phyloP scores from a whole-genome alignment of 2,113 vertebrate genomes.

The Pavo muticus region DNA sequence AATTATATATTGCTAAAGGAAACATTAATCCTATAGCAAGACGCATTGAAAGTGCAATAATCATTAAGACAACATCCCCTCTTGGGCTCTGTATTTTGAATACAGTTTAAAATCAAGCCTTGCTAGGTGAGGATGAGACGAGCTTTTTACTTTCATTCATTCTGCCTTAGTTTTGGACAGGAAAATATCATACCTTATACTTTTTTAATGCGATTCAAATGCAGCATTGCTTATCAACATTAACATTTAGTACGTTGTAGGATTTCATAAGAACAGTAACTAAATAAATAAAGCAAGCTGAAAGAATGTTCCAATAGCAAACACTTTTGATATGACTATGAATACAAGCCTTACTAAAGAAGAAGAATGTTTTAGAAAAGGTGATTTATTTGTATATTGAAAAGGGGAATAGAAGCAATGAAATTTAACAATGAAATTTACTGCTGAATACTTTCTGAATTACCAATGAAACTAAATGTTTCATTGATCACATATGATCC shows the following conservation, averaged over 20 bases:
- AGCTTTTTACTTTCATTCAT: constrained; percentile 33
- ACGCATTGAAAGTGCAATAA: constrained; percentile 48
- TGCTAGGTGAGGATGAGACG: constrained; percentile 11
- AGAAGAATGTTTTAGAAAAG: constrained; percentile 60
- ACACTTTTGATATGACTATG: constrained; percentile 66
- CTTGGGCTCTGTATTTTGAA: constrained; percentile 40
- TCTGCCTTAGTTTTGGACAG: constrained; percentile 37
- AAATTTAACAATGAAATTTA: constrained; percentile 59
- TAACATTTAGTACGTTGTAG: constrained; percentile 45
- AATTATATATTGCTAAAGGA: constrained; percentile 9
- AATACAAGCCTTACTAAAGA: constrained; percentile 60
- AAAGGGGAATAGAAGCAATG: constrained; percentile 46
- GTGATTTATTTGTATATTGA: constrained; percentile 62
- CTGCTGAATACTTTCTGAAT: constrained; percentile 60
- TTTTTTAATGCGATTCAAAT: constrained; percentile 54
- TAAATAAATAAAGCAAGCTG: constrained; percentile 53
- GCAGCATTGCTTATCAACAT: constrained; percentile 39
- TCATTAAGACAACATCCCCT: neutral
- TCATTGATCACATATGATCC: neutral
- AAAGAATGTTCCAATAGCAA: constrained; percentile 25
- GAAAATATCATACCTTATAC: constrained; percentile 29
- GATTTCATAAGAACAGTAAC: constrained; percentile 59
- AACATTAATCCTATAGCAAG: constrained; percentile 18
- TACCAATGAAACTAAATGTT: constrained; percentile 34
- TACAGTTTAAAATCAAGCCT: constrained; percentile 41